These are phyloP conservation scores for Ciconia boyciana DNA, from an alignment of 2,113 vertebrate species.

Conservation along the genomic window DNA sequence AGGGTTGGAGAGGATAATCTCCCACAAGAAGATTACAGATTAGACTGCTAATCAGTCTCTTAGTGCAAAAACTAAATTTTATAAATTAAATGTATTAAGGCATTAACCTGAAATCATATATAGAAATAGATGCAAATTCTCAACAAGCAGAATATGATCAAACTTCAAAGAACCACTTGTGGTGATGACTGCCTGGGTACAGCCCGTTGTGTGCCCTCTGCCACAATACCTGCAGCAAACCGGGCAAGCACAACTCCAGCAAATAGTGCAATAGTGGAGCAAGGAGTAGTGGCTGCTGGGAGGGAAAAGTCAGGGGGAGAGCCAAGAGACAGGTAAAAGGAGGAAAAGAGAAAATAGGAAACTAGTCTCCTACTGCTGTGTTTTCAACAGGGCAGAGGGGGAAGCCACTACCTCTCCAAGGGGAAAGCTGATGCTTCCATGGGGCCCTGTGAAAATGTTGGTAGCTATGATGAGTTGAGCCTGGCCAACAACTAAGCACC, in stretches of 20 bases:
- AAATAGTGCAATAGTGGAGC: neutral
- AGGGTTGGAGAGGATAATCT: neutral
- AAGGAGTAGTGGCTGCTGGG: neutral
- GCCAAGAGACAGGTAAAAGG: neutral
- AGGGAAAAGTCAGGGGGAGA: neutral
- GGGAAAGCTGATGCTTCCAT: neutral
- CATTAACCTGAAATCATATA: neutral
- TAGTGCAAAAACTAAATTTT: neutral
- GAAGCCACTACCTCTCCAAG: neutral
- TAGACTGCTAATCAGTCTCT: neutral
- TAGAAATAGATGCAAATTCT: neutral
- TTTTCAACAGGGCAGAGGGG: neutral
- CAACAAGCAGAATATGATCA: neutral
- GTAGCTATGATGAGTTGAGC: neutral
- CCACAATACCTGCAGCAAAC: neutral
- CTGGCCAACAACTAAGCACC: neutral
- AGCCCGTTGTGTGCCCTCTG: neutral
- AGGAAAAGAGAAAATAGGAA: neutral
- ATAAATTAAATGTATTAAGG: neutral
- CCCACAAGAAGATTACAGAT: neutral
- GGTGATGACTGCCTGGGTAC: neutral
- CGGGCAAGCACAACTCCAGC: neutral
- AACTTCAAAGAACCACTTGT: neutral
- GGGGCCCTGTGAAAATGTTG: neutral
- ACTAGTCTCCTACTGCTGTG: neutral